phyloP scores from a whole-genome alignment of 2,797 vertebrate species.

The Perodicticus potto region DNA sequence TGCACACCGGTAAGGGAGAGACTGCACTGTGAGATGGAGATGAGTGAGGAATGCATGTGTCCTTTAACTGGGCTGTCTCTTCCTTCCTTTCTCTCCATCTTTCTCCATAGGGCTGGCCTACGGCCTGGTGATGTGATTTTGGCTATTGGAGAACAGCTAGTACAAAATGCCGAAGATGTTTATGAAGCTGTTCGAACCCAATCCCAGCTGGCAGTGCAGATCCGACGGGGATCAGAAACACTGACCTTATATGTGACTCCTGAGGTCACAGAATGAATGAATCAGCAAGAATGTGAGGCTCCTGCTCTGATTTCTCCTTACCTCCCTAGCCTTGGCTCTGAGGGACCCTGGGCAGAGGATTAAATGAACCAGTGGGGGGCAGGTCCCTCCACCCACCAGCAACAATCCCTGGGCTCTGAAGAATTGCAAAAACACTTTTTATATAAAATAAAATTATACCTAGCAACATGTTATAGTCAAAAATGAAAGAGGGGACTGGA shows the following conservation, averaged over 20 bases:
- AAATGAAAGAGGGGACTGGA: not conserved
- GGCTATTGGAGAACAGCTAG: slow-evolving; percentile 92
- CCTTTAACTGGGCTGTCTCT: not conserved
- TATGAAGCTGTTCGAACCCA: slow-evolving; percentile 93
- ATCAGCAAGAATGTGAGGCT: slow-evolving; percentile 41
- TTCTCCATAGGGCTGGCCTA: slow-evolving; percentile 92
- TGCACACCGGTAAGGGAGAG: slow-evolving; percentile 91
- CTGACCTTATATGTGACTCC: slow-evolving; percentile 93
- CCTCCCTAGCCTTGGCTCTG: slow-evolving; percentile 23
- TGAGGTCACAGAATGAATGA: slow-evolving; percentile 90
- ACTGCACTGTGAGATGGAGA: not conserved
- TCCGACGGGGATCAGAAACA: slow-evolving; percentile 89
- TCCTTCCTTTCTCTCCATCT: not conserved
- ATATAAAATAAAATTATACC: slow-evolving; percentile 85
- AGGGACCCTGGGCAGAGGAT: slow-evolving; percentile 12
- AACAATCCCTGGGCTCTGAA: slow-evolving; percentile 70
- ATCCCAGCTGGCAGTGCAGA: slow-evolving; percentile 91
- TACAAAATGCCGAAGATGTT: slow-evolving; percentile 93
- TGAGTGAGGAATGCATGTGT: not conserved
- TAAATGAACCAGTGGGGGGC: slow-evolving; percentile 63
- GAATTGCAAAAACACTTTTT: slow-evolving; percentile 77
- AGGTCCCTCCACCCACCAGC: slow-evolving; percentile 70
- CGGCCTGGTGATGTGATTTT: slow-evolving; percentile 94
- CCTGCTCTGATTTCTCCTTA: slow-evolving; percentile 35
- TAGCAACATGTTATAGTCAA: slow-evolving; percentile 75